Evolutionary conservation across 2,888 invertebrate genomes (phyloP), one percentile per base, ranked within the genome.

Genomic region (Magallana nippona): DNA sequence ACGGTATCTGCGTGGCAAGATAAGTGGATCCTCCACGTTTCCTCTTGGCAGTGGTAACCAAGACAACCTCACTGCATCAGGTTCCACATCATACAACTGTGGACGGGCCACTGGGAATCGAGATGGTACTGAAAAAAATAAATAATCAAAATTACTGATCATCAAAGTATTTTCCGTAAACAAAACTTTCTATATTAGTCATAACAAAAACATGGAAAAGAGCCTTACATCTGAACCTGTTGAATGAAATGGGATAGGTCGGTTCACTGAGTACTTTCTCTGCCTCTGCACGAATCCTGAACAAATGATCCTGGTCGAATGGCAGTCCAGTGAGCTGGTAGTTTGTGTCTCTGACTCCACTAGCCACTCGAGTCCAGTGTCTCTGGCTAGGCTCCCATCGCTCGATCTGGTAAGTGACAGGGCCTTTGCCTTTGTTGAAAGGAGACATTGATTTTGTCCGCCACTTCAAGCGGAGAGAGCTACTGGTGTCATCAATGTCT

Each of bases 201-300:
- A 44, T 8, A 44, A 44, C n/a, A 1, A n/a, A 10, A 10, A 17
- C 1, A 17, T 27, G 71, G 32, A 32, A 78, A 15, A 17, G 44
- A 19, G 44, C 62, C 89, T 89, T 85, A 91, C 91, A 87, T 87
- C 89, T 88, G 57, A 86, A 86, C 84, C 88, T 89, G 71, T 90
- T 89, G 79, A 90, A 88, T 17, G 91, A 92, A 60, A 92, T 97
- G 93, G 96, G 97, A 1, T 99, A 98, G 82, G 98, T 98, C 0
- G 99, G 99, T 93, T 99, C 99, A 94, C 98, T 98, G 87, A 98
- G 96, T 81, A 98, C 98, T 94, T 97, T 97, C 94, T 98, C 97
- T 94, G 99, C 99, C 94, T 98, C 98, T 3, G 99, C 98, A 56
- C 99, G 96, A 58, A 99, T 96, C 86, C 99, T 96, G 95, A 99